A percentile compares a stretch with the other conserved stretches of the same genome.
Conservation (phyloP, 2,797 vertebrate genomes). For the Mareca penelope region DNA sequence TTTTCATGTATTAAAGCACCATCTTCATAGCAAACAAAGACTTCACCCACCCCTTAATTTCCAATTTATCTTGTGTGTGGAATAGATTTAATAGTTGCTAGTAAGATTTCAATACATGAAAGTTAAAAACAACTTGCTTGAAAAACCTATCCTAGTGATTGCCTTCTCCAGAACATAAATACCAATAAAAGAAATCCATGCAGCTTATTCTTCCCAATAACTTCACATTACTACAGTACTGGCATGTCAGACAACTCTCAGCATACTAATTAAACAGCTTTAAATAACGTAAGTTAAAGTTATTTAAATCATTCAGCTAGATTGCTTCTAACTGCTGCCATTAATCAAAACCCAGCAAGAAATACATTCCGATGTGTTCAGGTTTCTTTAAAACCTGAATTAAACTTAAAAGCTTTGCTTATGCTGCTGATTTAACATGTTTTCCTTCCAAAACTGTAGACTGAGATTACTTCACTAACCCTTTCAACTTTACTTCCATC, state of each 20-base stretch:
- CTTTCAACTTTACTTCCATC: conserved; percentile 76
- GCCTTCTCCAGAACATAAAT: neutral
- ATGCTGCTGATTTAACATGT: neutral
- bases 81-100: neutral
- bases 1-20: neutral
- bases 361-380: neutral
- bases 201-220: neutral
- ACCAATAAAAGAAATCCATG: fast-evolving
- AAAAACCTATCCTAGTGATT: neutral
- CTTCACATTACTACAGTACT: neutral
- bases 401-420: neutral
- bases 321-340: neutral
- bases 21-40: neutral
- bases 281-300: neutral
- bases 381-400: neutral
- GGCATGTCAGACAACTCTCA: neutral
- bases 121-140: neutral
- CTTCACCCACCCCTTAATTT: neutral
- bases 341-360: neutral
- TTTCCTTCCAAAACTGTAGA: neutral
- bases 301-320: neutral
- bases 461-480: conserved; percentile 73
- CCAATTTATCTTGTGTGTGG: neutral
- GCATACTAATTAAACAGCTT: neutral
- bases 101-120: fast-evolving